These are phyloP conservation scores for Smittia aterrima DNA, from an alignment of 2,888 invertebrate species.

Conservation along the genomic window DNA sequence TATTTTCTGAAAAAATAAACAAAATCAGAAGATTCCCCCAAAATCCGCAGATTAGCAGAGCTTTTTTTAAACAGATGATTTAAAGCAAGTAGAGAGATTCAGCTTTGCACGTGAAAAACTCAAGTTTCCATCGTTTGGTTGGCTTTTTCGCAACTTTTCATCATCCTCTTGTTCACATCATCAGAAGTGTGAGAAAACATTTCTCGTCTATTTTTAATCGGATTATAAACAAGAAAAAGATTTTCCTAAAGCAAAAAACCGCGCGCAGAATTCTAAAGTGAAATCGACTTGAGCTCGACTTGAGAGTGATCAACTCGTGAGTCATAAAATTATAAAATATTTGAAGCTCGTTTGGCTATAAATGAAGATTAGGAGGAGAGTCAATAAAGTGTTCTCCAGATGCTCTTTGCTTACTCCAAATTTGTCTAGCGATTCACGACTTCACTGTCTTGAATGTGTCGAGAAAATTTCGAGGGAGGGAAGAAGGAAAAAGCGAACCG, in stretches of 20 bases:
- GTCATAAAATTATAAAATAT: neutral
- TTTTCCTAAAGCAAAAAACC: neutral
- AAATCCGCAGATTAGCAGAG: neutral
- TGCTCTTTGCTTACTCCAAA: neutral
- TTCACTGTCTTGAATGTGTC: neutral
- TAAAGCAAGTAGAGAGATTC: neutral
- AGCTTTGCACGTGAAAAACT: slow-evolving; percentile 3
- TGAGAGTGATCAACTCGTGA: neutral
- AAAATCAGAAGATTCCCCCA: neutral
- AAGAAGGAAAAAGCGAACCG: neutral
- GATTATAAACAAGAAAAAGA: slow-evolving; percentile 20
- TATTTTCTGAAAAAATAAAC: neutral
- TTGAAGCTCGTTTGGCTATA: neutral
- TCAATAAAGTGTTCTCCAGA: neutral
- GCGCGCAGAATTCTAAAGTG: neutral
- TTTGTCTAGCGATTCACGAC: neutral
- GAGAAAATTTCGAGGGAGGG: neutral
- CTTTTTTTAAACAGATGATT: slow-evolving; percentile 16
- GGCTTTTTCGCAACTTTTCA: neutral
- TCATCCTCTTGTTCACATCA: slow-evolving; percentile 18
- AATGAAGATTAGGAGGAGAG: neutral
- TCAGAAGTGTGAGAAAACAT: slow-evolving; percentile 6
- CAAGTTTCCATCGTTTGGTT: neutral
- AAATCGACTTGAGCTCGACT: neutral
- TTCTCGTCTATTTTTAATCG: slow-evolving; percentile 32